These are phyloP conservation scores for Sorex maritimensis DNA, from an alignment of 2,797 vertebrate species.

Conservation along the genomic window DNA sequence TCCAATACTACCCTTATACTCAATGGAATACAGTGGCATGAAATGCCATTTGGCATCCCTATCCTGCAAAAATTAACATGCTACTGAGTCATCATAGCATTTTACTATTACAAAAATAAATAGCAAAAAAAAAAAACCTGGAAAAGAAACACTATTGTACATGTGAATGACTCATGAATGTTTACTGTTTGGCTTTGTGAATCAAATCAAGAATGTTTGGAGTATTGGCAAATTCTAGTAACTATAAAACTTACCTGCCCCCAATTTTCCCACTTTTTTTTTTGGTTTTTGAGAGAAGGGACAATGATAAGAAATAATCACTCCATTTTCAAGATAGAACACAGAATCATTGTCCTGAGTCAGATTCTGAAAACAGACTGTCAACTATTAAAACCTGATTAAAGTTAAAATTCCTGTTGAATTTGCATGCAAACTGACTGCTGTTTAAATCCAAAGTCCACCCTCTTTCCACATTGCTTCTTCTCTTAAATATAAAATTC, in stretches of 20 bases:
- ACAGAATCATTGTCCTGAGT: neutral
- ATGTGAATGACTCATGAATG: neutral
- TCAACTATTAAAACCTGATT: neutral
- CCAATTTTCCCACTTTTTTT: neutral
- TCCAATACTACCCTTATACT: no score
- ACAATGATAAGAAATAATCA: neutral
- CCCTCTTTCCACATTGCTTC: neutral
- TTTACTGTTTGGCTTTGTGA: neutral
- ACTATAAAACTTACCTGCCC: neutral
- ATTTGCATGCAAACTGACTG: neutral
- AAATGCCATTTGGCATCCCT: no score
- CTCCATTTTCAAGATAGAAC: neutral
- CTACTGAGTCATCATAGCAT: no score
- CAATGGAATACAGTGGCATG: no score
- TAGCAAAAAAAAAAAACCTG: no score
- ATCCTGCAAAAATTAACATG: no score
- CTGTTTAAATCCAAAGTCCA: neutral
- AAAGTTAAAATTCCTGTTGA: neutral
- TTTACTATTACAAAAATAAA: no score
- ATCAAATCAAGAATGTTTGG: neutral
- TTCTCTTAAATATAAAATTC: conserved; percentile 38
- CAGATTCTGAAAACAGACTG: neutral
- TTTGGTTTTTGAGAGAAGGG: neutral
- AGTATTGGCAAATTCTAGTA: neutral
- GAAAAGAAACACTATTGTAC: no score